A percentile compares a stretch with the other conserved stretches of the same genome.
Conservation (phyloP, 2,888 invertebrate species). For the Phania funesta region DNA sequence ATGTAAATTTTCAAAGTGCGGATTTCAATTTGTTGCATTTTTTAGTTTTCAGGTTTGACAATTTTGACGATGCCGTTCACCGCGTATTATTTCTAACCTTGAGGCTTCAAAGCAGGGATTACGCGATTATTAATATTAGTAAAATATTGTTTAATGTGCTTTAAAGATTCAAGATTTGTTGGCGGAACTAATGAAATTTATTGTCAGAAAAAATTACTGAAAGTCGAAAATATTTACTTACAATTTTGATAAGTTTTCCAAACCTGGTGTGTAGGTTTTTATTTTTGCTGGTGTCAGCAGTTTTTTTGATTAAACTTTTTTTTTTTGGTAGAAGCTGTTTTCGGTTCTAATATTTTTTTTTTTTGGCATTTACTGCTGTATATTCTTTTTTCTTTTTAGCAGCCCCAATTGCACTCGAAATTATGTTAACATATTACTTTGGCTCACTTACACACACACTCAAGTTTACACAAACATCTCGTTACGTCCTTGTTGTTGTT, state of each 20-base stretch:
- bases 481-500: not conserved
- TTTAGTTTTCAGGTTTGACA: too few relatives aligned
- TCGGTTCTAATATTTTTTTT: not conserved
- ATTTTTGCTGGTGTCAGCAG: constrained; percentile 6
- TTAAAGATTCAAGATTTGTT: too few relatives aligned
- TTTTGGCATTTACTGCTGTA: not conserved
- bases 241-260: not conserved
- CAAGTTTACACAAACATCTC: not conserved
- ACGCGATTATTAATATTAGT: too few relatives aligned
- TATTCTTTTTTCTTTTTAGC: constrained; percentile 38
- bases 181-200: too few relatives aligned
- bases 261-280: not conserved
- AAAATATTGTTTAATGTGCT: too few relatives aligned
- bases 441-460: constrained; percentile 18
- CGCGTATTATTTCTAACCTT: too few relatives aligned
- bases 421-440: constrained; percentile 61
- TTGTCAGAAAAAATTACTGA: too few relatives aligned
- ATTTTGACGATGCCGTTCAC: too few relatives aligned
- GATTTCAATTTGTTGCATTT: too few relatives aligned
- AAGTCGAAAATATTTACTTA: too few relatives aligned
- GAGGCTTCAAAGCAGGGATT: too few relatives aligned
- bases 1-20: too few relatives aligned
- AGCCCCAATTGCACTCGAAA: constrained; percentile 49
- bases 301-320: not conserved
- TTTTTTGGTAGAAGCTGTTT: not conserved